Percentiles rank a stretch among this genome's conserved stretches.
Evolutionary conservation across 2,888 invertebrate genomes (phyloP).

Genomic region (Lasioglossum malachurum): DNA sequence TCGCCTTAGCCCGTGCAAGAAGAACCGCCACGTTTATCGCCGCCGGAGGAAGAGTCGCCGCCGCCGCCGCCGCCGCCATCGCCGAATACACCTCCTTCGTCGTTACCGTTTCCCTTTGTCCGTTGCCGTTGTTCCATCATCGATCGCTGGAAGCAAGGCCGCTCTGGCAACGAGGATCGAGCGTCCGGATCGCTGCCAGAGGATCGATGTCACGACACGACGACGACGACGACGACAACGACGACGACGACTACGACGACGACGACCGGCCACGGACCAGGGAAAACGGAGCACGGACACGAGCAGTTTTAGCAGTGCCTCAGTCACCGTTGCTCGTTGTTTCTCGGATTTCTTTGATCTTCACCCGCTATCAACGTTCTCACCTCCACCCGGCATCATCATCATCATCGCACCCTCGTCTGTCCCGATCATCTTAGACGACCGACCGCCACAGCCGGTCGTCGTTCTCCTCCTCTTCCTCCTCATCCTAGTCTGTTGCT

Average conservation of each 20-base stretch:
- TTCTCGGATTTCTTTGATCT: constrained; percentile 54
- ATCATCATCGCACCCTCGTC: constrained; percentile 18
- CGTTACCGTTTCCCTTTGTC: background rate
- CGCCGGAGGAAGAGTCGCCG: constrained; percentile 45
- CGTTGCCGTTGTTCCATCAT: background rate
- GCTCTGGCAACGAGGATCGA: background rate
- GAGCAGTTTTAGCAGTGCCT: constrained; percentile 56
- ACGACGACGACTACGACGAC: background rate
- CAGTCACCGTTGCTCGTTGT: constrained; percentile 60
- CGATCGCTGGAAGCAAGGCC: background rate
- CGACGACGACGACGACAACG: background rate
- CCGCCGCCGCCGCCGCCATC: background rate
- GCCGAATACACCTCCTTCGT: constrained; percentile 34
- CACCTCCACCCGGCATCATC: background rate
- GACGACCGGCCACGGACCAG: constrained; percentile 30
- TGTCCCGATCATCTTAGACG: constrained; percentile 25
- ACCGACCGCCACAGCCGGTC: background rate
- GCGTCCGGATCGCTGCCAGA: background rate
- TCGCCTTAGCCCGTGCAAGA: constrained; percentile 69
- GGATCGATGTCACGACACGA: constrained; percentile 5
- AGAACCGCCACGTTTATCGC: constrained; percentile 54
- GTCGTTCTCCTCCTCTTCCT: constrained; percentile 3
- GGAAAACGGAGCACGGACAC: constrained; percentile 51
- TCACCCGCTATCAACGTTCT: constrained; percentile 11
- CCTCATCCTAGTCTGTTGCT: constrained; percentile 7